Evolutionary conservation across 2,113 vertebrate species (phyloP).

Genomic region (Seriola aureovittata): DNA sequence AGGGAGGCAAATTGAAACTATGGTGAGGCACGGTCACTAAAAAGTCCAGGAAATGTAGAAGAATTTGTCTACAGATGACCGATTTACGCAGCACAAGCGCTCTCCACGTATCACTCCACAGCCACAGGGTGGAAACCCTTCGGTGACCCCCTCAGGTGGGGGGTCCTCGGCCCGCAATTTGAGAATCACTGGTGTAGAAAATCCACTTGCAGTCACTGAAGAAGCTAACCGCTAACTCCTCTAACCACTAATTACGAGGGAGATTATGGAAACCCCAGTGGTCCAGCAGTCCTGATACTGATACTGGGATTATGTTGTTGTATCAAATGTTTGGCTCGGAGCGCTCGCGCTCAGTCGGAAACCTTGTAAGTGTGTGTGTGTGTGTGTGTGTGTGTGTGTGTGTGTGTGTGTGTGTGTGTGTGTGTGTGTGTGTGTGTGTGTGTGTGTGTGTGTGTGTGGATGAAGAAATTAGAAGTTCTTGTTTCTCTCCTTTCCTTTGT

Average conservation of each 20-base stretch:
- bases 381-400: background rate
- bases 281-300: conserved; percentile 54
- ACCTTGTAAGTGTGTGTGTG: background rate
- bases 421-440: background rate
- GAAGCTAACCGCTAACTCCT: conserved; percentile 74
- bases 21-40: too few relatives aligned
- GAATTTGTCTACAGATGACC: background rate
- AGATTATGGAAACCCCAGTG: conserved; percentile 59
- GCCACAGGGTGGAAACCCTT: conserved; percentile 12
- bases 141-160: conserved; percentile 39
- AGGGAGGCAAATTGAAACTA: too few relatives aligned
- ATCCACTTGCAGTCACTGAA: conserved; percentile 74
- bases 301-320: conserved; percentile 68
- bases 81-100: background rate
- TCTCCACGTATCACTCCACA: conserved; percentile 3
- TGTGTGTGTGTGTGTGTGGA: conserved; percentile 6
- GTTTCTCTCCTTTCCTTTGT: conserved; percentile 8
- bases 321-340: conserved; percentile 52
- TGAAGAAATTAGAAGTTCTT: background rate
- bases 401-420: conserved; percentile 3
- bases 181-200: conserved; percentile 55
- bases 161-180: conserved; percentile 46
- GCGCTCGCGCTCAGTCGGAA: conserved; percentile 20
- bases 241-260: conserved; percentile 72
- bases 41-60: background rate